A percentile compares a stretch with the other conserved stretches of the same genome.
These are phyloP conservation scores for Ommatoiulus sabulosus DNA, from an alignment of 2,888 invertebrate species.

Conservation along the genomic window DNA sequence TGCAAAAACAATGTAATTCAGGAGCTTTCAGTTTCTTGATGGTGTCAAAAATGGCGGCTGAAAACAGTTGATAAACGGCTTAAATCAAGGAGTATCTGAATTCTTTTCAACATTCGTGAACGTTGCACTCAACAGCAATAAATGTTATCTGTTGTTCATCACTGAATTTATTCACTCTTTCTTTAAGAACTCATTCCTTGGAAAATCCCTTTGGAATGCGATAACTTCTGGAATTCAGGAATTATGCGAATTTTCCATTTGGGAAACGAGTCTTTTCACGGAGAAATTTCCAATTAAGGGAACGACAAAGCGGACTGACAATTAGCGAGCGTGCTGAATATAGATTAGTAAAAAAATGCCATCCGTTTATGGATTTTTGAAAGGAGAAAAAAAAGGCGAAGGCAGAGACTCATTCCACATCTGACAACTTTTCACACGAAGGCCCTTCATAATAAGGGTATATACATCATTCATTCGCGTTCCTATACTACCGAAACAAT, in stretches of 20 bases:
- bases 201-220: neutral
- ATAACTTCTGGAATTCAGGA: neutral
- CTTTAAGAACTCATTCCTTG: neutral
- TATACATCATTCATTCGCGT: neutral
- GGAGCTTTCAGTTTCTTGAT: no score
- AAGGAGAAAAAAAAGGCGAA: neutral
- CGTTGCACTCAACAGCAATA: no score
- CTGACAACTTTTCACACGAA: neutral
- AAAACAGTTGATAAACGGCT: no score
- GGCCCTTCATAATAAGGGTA: neutral
- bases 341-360: neutral
- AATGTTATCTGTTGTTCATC: no score
- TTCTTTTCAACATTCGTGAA: no score
- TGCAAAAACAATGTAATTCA: no score
- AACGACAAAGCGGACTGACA: neutral
- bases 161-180: no score
- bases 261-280: neutral
- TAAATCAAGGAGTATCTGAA: no score
- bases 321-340: neutral
- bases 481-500: no score
- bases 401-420: neutral
- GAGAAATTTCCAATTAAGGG: neutral
- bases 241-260: neutral
- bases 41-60: no score
- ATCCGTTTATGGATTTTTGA: neutral